Evolutionary conservation across 2,888 invertebrate genomes (phyloP).

Genomic region (Callimorpha dominula): DNA sequence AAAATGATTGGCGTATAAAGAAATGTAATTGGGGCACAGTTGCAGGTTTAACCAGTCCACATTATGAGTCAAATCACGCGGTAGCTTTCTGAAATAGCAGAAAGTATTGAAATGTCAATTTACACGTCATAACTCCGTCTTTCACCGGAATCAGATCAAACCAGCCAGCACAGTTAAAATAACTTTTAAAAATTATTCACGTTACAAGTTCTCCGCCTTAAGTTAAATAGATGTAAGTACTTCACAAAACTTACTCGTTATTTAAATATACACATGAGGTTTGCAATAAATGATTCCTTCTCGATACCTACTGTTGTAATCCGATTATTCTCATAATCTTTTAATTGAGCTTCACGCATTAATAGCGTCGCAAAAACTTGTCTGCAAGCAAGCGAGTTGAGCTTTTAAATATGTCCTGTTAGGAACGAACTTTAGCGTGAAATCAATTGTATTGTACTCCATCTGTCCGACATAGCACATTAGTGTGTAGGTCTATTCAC

Average conservation of each 20-base stretch:
- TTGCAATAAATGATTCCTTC: slow-evolving; percentile 29
- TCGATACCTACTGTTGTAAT: slow-evolving; percentile 44
- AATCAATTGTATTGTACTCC: slow-evolving; percentile 47
- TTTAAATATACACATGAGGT: neutral
- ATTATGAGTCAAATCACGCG: slow-evolving; percentile 33
- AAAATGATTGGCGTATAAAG: slow-evolving; percentile 35
- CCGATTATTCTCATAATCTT: slow-evolving; percentile 59
- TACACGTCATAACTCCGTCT: slow-evolving; percentile 37
- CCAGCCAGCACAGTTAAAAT: slow-evolving; percentile 27
- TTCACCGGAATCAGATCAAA: slow-evolving; percentile 35
- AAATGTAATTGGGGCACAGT: slow-evolving; percentile 36
- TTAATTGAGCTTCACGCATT: slow-evolving; percentile 57
- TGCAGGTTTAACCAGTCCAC: slow-evolving; percentile 44
- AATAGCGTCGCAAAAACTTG: slow-evolving; percentile 52
- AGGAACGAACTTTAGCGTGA: slow-evolving; percentile 36
- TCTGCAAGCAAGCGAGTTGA: slow-evolving; percentile 41
- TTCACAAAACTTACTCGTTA: neutral
- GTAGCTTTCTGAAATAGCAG: slow-evolving; percentile 41
- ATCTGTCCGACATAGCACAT: slow-evolving; percentile 44
- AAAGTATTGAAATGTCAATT: slow-evolving; percentile 47
- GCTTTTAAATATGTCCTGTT: slow-evolving; percentile 46
- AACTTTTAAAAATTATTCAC: neutral
- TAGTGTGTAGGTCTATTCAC: slow-evolving; percentile 31
- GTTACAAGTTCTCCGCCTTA: neutral
- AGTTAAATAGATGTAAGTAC: neutral